These are phyloP conservation scores for Catharus ustulatus DNA, from an alignment of 2,797 vertebrate species.

Conservation along the genomic window DNA sequence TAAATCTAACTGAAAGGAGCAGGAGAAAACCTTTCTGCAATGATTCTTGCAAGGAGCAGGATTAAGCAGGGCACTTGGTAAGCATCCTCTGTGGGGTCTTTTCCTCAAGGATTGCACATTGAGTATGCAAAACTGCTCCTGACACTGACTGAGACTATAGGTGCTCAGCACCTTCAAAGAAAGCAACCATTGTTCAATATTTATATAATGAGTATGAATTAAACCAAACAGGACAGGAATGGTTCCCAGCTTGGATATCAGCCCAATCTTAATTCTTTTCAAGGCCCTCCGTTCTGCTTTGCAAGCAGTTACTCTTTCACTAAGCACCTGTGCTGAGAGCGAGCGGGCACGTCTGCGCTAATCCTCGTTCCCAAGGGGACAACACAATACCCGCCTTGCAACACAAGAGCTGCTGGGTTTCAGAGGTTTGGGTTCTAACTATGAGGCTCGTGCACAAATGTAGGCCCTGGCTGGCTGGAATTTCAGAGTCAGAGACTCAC, in stretches of 20 bases:
- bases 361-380: constrained; percentile 41
- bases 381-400: constrained; percentile 10
- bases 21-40: not conserved
- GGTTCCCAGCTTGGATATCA: constrained; percentile 21
- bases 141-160: not conserved
- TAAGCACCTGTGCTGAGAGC: constrained; percentile 17
- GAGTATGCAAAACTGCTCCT: not conserved
- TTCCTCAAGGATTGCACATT: not conserved
- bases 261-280: constrained; percentile 36
- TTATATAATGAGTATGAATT: not conserved
- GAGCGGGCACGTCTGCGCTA: not conserved
- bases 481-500: not conserved
- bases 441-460: not conserved
- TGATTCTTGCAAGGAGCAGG: not conserved
- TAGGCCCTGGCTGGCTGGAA: not conserved
- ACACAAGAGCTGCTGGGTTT: not conserved
- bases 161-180: constrained; percentile 14
- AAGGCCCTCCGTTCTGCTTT: constrained; percentile 11
- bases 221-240: constrained; percentile 7
- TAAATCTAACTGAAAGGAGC: not conserved
- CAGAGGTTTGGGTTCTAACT: not conserved
- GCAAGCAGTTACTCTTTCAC: constrained; percentile 41
- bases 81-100: not conserved
- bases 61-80: not conserved
- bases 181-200: not conserved